phyloP scores from a whole-genome alignment of 2,888 invertebrate genomes.

The Oxytorus armatus region DNA sequence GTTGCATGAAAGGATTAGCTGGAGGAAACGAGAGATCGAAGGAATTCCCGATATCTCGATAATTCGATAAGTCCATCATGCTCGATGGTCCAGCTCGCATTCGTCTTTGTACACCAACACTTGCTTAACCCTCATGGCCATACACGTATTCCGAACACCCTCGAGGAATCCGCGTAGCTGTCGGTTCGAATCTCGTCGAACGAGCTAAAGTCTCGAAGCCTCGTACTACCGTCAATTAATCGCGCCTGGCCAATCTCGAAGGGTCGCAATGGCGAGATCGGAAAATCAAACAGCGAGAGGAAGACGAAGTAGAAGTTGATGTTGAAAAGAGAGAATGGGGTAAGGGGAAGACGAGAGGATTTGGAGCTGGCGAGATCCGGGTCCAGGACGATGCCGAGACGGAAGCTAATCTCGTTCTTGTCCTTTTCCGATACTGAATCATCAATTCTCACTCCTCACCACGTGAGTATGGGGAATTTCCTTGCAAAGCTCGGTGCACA shows the following conservation, averaged over 20 bases:
- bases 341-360: slow-evolving; percentile 39
- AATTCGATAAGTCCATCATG: slow-evolving; percentile 10
- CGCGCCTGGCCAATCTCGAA: slow-evolving; percentile 80
- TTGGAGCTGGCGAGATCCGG: not conserved
- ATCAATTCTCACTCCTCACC: not conserved
- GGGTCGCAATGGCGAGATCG: slow-evolving; percentile 38
- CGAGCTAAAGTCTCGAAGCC: slow-evolving; percentile 75
- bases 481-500: slow-evolving; percentile 2
- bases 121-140: slow-evolving; percentile 30
- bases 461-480: slow-evolving; percentile 70
- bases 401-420: slow-evolving; percentile 75
- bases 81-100: not conserved
- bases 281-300: slow-evolving; percentile 67
- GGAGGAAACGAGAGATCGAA: not conserved
- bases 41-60: not conserved
- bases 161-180: slow-evolving; percentile 70
- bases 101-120: slow-evolving; percentile 2
- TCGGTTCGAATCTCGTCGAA: slow-evolving; percentile 80
- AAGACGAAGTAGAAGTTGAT: slow-evolving; percentile 48
- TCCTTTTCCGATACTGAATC: slow-evolving; percentile 6
- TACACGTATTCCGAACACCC: slow-evolving; percentile 53
- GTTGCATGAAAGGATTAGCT: not conserved
- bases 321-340: slow-evolving; percentile 60
- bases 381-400: slow-evolving; percentile 61
- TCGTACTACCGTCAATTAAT: slow-evolving; percentile 80